phyloP scores from a whole-genome alignment of 2,888 invertebrate genomes.

The Selenia dentaria region DNA sequence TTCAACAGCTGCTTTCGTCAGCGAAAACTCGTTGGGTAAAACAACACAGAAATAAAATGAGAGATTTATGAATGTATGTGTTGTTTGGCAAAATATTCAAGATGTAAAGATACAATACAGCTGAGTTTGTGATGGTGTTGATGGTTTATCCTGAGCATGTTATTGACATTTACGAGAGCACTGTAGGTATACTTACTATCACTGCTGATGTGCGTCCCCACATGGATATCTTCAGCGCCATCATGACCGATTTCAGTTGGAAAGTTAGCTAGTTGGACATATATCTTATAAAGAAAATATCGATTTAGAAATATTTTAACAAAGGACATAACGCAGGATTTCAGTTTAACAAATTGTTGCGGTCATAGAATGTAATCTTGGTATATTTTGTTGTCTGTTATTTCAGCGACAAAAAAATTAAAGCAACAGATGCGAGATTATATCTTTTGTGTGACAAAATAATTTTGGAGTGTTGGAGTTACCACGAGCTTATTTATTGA shows the following conservation, averaged over 20 bases:
- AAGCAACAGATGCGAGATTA: constrained; percentile 50
- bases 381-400: constrained; percentile 18
- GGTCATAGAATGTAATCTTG: constrained; percentile 3
- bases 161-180: too few species aligned
- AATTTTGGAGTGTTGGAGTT: constrained; percentile 52
- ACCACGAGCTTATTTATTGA: constrained; percentile 55
- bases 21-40: not conserved
- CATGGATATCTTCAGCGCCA: too few species aligned
- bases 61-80: not conserved
- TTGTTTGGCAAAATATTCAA: not conserved
- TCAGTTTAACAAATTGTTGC: not conserved
- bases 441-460: constrained; percentile 44
- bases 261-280: too few species aligned
- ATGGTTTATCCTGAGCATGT: too few species aligned
- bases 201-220: too few species aligned
- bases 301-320: not conserved
- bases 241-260: too few species aligned
- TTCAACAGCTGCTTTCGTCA: constrained; percentile 32
- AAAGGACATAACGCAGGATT: too few species aligned
- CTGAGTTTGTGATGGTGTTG: too few species aligned
- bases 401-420: constrained; percentile 23
- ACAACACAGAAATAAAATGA: not conserved
- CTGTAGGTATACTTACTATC: too few species aligned
- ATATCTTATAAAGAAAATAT: not conserved
- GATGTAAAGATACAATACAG: too few species aligned